phyloP scores from a whole-genome alignment of 2,797 vertebrate genomes.

The Salmo trutta region DNA sequence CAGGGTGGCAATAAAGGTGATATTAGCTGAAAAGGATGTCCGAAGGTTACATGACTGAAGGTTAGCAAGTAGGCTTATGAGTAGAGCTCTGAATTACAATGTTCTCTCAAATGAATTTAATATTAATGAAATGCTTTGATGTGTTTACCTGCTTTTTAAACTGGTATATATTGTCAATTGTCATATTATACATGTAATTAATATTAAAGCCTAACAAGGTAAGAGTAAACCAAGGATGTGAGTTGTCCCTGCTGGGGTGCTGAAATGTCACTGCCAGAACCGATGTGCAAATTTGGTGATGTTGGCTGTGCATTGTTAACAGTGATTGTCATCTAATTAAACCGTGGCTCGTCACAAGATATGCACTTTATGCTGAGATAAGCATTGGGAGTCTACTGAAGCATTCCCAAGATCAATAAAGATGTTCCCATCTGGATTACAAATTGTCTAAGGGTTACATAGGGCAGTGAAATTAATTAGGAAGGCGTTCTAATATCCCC shows the following conservation, averaged over 20 bases:
- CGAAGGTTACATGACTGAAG: neutral
- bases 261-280: conserved; percentile 91
- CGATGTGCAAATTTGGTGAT: conserved; percentile 83
- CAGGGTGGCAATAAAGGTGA: neutral
- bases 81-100: neutral
- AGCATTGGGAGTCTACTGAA: conserved; percentile 84
- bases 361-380: conserved; percentile 94
- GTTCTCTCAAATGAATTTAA: neutral
- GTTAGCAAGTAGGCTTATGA: neutral
- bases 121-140: neutral
- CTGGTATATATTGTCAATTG: neutral
- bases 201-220: conserved; percentile 18
- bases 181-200: neutral
- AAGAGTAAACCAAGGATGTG: conserved; percentile 60
- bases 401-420: conserved; percentile 91
- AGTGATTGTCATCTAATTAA: conserved; percentile 99
- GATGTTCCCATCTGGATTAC: conserved; percentile 91
- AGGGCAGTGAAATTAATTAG: conserved; percentile 93
- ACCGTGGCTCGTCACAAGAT: conserved; percentile 89
- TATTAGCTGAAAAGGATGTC: neutral
- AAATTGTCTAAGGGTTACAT: conserved; percentile 84
- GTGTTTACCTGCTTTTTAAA: neutral
- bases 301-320: conserved; percentile 88
- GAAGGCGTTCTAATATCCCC: conserved; percentile 82
- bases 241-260: conserved; percentile 75